Evolutionary conservation across 1,140 invertebrate genomes (phyloP), one percentile per base, ranked within the genome.

Genomic region (Drosophila bipectinata): DNA sequence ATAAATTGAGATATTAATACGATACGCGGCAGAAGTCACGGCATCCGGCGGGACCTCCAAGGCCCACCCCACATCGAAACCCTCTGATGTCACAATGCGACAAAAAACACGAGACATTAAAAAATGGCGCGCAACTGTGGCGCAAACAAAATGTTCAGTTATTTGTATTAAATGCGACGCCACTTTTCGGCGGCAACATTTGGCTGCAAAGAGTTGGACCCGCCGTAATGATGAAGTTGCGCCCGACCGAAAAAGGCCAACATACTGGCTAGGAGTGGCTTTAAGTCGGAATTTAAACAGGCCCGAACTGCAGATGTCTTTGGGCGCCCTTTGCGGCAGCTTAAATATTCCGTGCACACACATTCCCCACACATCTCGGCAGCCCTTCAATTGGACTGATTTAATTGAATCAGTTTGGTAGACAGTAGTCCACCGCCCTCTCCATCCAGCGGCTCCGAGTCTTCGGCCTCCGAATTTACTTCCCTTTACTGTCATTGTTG

Each of bases 1-100:
- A 87, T 87, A 87, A 87, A 87, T 87, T 87, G 82, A 87, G 82
- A 87, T 88, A 87, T 87, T 87, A 87, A 87, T 87, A 72, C 82
- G 82, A 87, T 88, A 88, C 66, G 74, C 74, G 83, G 82, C 82
- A 85, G 72, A 85, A 84, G 82, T 84, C 81, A 74, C 63, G 76
- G 67, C 30, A 69, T 44, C 61, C 58, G 26, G 37, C 5, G 32
- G 55, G 37, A 34, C 53, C 26, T 15, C 41, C 32, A 48, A 53
- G 0, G 0, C 26, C 1, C 32, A 32, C 8, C 32, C 32, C 7
- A 32, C 32, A 32, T 32, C 57, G 59, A 52, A 32, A 56, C 39
- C 78, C 75, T 82, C 73, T 26, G 66, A 44, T 56, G 66, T 58
- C 30, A 78, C 72, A 78, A 87, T 67, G 78, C 77, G 78, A 75